A percentile compares a stretch with the other conserved stretches of the same genome.
Evolutionary conservation across 2,888 invertebrate genomes (phyloP).

Genomic region (Neria commutata): DNA sequence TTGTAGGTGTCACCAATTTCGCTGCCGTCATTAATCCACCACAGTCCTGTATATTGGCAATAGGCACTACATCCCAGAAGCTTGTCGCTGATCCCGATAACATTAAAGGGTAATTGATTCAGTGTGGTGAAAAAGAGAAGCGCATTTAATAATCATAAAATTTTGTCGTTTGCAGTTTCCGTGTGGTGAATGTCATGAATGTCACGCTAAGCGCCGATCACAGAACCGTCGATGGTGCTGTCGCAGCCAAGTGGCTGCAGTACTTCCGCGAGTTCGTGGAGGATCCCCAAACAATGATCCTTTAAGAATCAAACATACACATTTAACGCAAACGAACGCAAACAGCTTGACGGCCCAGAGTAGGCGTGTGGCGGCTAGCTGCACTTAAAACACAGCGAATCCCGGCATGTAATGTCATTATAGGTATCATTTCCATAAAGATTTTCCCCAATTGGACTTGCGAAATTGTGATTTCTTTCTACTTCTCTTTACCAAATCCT

Average conservation of each 20-base stretch:
- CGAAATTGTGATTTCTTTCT: too few species aligned
- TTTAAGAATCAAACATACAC: too few species aligned
- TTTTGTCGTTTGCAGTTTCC: slow-evolving; percentile 71
- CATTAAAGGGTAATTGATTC: slow-evolving; percentile 73
- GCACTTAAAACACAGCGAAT: too few species aligned
- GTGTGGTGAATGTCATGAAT: slow-evolving; percentile 76
- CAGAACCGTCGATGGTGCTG: slow-evolving; percentile 96
- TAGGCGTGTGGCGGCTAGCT: too few species aligned
- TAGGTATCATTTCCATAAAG: too few species aligned
- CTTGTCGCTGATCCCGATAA: slow-evolving; percentile 75
- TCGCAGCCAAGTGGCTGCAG: slow-evolving; percentile 95
- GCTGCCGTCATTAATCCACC: slow-evolving; percentile 96
- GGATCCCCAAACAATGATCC: slow-evolving; percentile 91
- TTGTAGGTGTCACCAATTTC: slow-evolving; percentile 79
- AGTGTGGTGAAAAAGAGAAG: not conserved
- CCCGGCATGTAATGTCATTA: too few species aligned
- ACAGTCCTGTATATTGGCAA: slow-evolving; percentile 91
- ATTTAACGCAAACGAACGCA: too few species aligned
- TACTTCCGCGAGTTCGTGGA: slow-evolving; percentile 88
- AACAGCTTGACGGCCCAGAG: too few species aligned
- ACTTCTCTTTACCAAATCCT: too few species aligned
- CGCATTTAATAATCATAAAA: not conserved
- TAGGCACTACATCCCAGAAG: slow-evolving; percentile 80
- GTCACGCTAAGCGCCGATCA: slow-evolving; percentile 98
- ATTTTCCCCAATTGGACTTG: too few species aligned